A percentile compares a stretch with the other conserved stretches of the same genome.
Evolutionary conservation across 30 jellyfish, hydroid and myxozoan genomes (phyloP).

Genomic region (Chrysaora quinquecirrha): DNA sequence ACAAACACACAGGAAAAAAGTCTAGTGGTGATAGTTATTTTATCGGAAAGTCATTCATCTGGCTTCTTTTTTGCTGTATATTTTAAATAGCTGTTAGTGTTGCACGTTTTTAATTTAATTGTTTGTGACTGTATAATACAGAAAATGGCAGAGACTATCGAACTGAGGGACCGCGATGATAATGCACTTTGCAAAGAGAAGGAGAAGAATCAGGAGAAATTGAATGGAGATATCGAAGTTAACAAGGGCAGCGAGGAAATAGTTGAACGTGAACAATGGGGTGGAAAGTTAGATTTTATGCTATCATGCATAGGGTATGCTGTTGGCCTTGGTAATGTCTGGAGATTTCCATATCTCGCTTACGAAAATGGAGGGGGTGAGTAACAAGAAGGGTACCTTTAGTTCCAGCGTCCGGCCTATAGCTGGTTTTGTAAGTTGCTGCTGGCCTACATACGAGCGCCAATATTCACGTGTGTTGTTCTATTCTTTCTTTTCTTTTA

Average conservation of each 20-base stretch:
- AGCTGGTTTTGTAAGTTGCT: no score
- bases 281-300: constrained; percentile 80
- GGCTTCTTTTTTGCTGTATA: no score
- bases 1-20: no score
- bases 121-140: no score
- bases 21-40: no score
- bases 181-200: neutral
- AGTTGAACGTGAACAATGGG: constrained; percentile 82
- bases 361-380: constrained; percentile 92
- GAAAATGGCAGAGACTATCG: constrained; percentile 33
- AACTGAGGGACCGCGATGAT: constrained; percentile 6
- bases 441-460: no score
- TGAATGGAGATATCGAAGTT: constrained; percentile 7
- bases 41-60: no score
- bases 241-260: constrained; percentile 7
- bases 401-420: no score
- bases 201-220: neutral
- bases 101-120: no score
- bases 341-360: constrained; percentile 91
- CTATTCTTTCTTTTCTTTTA: no score
- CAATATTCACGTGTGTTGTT: no score
- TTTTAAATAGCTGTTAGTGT: no score
- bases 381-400: neutral
- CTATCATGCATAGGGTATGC: constrained; percentile 90
- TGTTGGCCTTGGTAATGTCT: constrained; percentile 88